Conservation (phyloP, 1,140 invertebrate genomes). For the Condylostylus longicornis region DNA sequence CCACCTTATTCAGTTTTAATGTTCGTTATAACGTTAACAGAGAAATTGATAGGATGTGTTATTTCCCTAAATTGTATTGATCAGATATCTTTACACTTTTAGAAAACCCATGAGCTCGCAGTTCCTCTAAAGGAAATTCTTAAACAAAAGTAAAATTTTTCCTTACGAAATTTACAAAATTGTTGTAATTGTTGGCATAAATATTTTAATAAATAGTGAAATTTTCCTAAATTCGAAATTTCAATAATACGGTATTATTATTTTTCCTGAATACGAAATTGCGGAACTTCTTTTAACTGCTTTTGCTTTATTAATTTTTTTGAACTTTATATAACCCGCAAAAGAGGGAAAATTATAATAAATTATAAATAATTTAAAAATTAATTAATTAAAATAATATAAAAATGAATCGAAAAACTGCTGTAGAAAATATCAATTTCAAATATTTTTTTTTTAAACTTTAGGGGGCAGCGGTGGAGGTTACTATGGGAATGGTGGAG, state of each 20-base stretch:
- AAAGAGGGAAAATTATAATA: background rate
- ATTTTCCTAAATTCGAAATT: no score
- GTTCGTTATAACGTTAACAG: background rate
- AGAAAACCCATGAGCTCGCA: no score
- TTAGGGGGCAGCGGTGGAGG: slow-evolving; percentile 35
- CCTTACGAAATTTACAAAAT: no score
- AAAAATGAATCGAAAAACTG: no score
- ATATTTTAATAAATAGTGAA: no score
- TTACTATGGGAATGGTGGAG: slow-evolving; percentile 31
- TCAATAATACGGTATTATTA: no score
- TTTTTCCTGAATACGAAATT: no score
- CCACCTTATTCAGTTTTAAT: background rate
- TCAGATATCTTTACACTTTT: no score
- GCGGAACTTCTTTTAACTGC: background rate
- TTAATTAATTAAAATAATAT: slow-evolving; percentile 5
- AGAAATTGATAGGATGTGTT: background rate
- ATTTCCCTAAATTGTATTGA: no score
- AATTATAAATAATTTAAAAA: background rate
- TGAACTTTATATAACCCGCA: background rate
- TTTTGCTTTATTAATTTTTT: background rate
- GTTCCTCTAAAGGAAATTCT: no score
- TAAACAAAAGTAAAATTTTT: no score
- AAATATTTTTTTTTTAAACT: slow-evolving; percentile 7
- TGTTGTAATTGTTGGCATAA: no score
- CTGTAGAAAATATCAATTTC: background rate